phyloP scores from a whole-genome alignment of 2,797 vertebrate species.

The Zenarchopterus dispar region DNA sequence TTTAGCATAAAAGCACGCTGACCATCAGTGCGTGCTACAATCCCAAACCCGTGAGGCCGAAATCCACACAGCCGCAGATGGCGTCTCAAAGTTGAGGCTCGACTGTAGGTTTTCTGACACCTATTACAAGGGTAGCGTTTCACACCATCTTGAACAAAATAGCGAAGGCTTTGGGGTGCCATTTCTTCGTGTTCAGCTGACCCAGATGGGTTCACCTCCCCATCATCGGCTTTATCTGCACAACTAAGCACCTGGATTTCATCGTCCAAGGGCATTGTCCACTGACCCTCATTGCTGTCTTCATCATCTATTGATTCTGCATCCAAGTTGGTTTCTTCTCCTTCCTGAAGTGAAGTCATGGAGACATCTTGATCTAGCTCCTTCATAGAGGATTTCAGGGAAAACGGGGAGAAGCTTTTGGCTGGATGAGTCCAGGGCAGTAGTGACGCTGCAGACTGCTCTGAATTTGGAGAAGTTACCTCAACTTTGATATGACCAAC shows the following conservation, averaged over 20 bases:
- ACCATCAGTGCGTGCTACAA: slow-evolving; percentile 28
- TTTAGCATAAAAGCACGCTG: slow-evolving; percentile 31
- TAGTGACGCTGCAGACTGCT: slow-evolving; percentile 37
- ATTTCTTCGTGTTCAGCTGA: slow-evolving; percentile 27
- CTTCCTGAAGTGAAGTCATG: slow-evolving; percentile 32
- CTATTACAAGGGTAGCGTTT: slow-evolving; percentile 78
- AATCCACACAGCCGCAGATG: slow-evolving; percentile 82
- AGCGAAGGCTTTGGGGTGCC: slow-evolving; percentile 33
- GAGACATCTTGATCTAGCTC: slow-evolving; percentile 39
- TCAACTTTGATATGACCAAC: slow-evolving; percentile 70
- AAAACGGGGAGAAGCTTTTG: slow-evolving; percentile 63
- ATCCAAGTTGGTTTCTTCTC: slow-evolving; percentile 42
- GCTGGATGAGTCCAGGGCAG: slow-evolving; percentile 50
- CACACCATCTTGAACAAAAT: slow-evolving; percentile 70
- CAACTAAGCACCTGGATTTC: slow-evolving; percentile 69
- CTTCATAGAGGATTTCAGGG: slow-evolving; percentile 36
- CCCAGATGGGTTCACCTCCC: slow-evolving; percentile 17
- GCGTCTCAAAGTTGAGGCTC: slow-evolving; percentile 78
- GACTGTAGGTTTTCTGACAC: slow-evolving; percentile 83
- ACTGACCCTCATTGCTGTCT: slow-evolving; percentile 63
- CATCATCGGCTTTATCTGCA: slow-evolving; percentile 40
- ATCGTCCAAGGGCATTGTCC: slow-evolving; percentile 83
- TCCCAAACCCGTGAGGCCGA: slow-evolving; percentile 38
- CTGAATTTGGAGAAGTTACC: slow-evolving; percentile 31
- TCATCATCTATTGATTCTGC: slow-evolving; percentile 23